A percentile compares a stretch with the other conserved stretches of the same genome.
phyloP scores from a whole-genome alignment of 2,888 invertebrate species.

The Rhopalosiphum nymphaeae region DNA sequence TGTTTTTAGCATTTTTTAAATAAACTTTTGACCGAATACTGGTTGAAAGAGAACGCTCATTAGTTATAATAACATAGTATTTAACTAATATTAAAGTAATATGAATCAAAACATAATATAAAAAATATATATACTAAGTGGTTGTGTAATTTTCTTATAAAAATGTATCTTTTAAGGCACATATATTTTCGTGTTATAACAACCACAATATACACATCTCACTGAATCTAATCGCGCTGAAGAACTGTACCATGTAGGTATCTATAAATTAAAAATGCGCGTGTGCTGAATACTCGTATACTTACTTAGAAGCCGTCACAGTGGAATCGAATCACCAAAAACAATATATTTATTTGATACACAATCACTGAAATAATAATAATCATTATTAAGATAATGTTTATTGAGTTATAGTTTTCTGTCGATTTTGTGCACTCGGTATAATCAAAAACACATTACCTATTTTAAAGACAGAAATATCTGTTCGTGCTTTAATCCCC shows the following conservation, averaged over 20 bases:
- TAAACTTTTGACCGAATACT: background rate
- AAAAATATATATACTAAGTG: background rate
- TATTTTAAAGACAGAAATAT: background rate
- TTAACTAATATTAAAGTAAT: background rate
- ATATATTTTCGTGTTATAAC: background rate
- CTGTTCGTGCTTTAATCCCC: background rate
- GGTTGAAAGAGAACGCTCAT: background rate
- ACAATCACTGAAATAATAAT: background rate
- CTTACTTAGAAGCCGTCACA: background rate
- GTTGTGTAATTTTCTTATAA: background rate
- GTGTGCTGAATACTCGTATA: background rate
- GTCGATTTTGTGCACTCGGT: background rate
- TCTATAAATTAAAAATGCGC: background rate
- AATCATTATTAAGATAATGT: background rate
- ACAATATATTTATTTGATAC: background rate
- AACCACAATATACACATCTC: background rate
- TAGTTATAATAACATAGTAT: background rate
- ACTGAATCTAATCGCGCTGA: background rate
- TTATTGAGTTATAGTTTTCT: constrained; percentile 1
- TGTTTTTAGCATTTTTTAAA: background rate
- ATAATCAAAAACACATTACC: background rate
- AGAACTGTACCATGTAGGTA: background rate
- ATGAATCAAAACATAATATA: background rate
- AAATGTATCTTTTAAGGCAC: background rate
- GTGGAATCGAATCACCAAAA: background rate